Evolutionary conservation across 1,140 invertebrate species (phyloP), one percentile per base, ranked within the genome.

Genomic region (Phocides pigmalion): DNA sequence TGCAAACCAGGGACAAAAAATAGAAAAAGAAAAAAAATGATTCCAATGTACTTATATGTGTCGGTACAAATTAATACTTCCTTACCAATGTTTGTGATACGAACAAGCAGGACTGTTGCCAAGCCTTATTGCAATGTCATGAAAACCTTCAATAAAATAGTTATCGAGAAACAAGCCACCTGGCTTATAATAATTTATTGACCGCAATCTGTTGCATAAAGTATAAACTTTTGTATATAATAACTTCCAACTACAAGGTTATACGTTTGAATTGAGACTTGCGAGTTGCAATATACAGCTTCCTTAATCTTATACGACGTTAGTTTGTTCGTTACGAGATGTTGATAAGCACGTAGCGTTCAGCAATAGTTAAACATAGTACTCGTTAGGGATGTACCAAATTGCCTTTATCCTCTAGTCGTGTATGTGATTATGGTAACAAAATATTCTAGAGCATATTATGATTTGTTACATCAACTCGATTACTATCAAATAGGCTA

Each of bases 241-340:
- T 20, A 35, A 35, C 25, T 25, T 41, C 35, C 11, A 42, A 6
- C 20, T 41, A 28, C 53, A 56, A 56, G 53, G 53, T 56, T 56
- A 41, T 14, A 11, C 19, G 22, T 49, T 54, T 41, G 20, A 20
- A 22, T 41, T 41, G 51, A 17, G 19, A 11, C 46, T 8, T 54
- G 51, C 35, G 35, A 39, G 15, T 25, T 41, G 53, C 39, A 42
- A 22, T 25, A 39, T 15, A 20, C 17, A 41, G 51, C 37, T 54
- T 54, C 51, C 51, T 54, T 53, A 53, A 54, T 54, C 51, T 54
- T 41, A 22, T 54, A 42, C 51, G 50, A 53, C 50, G 20, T 16
- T 42, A 14, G 37, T 42, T 56, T 56, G 51, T 41, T 56, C 37
- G 16, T 19, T 42, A 28, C 51, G 12, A 41, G 35, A 56, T 56